Base-by-base conservation (phyloP, 1,140 invertebrate genomes). In the Spodoptera frugiperda region DNA sequence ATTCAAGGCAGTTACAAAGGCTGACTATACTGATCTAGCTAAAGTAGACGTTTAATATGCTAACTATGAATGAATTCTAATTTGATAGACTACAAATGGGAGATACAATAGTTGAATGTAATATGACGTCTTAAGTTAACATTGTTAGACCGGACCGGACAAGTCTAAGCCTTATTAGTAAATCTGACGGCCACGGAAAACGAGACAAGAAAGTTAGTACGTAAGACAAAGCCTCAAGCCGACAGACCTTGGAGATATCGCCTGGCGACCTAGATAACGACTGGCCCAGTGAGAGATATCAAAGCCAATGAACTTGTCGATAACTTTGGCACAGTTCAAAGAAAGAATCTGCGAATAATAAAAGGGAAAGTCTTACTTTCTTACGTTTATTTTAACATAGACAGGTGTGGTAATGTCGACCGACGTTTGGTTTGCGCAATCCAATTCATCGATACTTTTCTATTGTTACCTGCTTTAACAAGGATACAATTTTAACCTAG, bases 161-260 rank as follows among this genome's bases (percentile, higher is more conserved):
- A 21, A 53, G 68, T 33, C n/a, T 55, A 49, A 3, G 39, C n/a
- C 9, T n/a, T 30, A 54, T 57, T 72, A 57, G 68, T 53, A 46
- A 72, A 57, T 46, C 11, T 17, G 68, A 72, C 54, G 39, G 19
- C 25, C 67, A n/a, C 5, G 17, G 55, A 48, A 61, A 73, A 61
- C 19, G 19, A 19, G 44, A 12, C 55, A 61, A 73, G 71, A 73
- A 73, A 73, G 68, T 57, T 55, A 71, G 51, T 59, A 17, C 19
- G 39, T 55, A 30, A 59, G 55, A 46, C 53, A 55, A 44, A n/a
- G 49, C 9, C 14, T 54, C 39, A 48, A 59, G 54, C 59, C n/a
- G 19, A 14, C 61, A 67, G 63, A 51, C 71, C 71, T 73, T 73
- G 71, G 44, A 49, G 53, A 73, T 73, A 73, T 73, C 71, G 55